phyloP scores from a whole-genome alignment of 2,113 vertebrate genomes.

The Thomomys bottae region DNA sequence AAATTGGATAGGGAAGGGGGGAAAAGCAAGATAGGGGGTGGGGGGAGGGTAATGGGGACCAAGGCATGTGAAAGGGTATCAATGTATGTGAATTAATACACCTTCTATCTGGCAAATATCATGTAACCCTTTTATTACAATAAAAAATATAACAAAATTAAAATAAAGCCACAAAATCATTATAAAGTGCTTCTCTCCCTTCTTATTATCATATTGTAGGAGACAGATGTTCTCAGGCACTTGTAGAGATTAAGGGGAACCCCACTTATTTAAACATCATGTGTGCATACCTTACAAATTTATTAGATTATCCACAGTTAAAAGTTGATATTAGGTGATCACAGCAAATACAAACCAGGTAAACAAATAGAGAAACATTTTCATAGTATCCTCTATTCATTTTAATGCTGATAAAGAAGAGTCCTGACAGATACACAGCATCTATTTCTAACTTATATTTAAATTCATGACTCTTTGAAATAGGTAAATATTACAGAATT shows the following conservation, averaged over 20 bases:
- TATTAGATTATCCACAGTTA: neutral
- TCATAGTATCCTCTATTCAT: neutral
- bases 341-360: neutral
- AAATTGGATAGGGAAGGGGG: too few relatives aligned
- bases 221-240: neutral
- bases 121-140: too few relatives aligned
- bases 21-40: too few relatives aligned
- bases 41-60: too few relatives aligned
- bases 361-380: slow-evolving; percentile 16
- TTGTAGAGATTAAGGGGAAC: neutral
- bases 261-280: neutral
- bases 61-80: too few relatives aligned
- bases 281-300: neutral
- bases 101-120: too few relatives aligned
- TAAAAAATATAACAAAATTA: too few relatives aligned
- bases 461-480: neutral
- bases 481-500: slow-evolving; percentile 1
- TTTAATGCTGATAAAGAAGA: neutral
- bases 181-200: neutral
- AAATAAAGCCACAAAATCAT: neutral
- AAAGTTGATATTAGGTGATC: neutral
- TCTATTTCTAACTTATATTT: neutral
- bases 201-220: neutral
- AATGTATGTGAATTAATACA: too few relatives aligned
- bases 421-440: neutral